Conservation (phyloP, 2,888 invertebrate genomes). For the Incurvaria masculella region DNA sequence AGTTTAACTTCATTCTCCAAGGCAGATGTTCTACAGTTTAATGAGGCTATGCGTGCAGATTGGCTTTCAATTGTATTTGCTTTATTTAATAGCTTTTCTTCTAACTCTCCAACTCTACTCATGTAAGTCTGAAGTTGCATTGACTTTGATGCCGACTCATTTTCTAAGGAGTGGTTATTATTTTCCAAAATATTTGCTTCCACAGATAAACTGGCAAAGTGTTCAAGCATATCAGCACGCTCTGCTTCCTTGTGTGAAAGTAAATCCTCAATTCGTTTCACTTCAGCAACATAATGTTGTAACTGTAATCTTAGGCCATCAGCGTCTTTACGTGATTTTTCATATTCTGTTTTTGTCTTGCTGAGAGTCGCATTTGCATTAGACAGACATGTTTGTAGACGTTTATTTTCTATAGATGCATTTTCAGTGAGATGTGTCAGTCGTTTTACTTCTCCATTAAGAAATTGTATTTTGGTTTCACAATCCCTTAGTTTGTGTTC, state of each 20-base stretch:
- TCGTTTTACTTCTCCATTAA: slow-evolving; percentile 59
- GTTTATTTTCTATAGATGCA: slow-evolving; percentile 64
- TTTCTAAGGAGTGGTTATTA: slow-evolving; percentile 76
- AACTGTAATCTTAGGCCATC: slow-evolving; percentile 71
- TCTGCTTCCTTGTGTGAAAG: slow-evolving; percentile 73
- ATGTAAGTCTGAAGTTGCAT: slow-evolving; percentile 49
- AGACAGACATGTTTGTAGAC: slow-evolving; percentile 70
- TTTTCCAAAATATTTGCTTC: slow-evolving; percentile 76
- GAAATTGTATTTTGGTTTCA: slow-evolving; percentile 52
- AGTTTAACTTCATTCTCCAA: slow-evolving; percentile 46
- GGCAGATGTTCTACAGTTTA: slow-evolving; percentile 37
- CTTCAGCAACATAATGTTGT: slow-evolving; percentile 79
- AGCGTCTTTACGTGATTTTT: slow-evolving; percentile 67
- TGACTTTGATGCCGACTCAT: slow-evolving; percentile 69
- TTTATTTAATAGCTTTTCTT: slow-evolving; percentile 56
- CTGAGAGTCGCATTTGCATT: slow-evolving; percentile 61
- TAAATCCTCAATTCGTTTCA: slow-evolving; percentile 74
- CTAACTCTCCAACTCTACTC: slow-evolving; percentile 56
- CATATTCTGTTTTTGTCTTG: slow-evolving; percentile 63
- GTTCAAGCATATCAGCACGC: slow-evolving; percentile 75
- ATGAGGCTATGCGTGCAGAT: slow-evolving; percentile 32
- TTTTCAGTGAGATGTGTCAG: slow-evolving; percentile 56
- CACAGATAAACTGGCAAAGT: slow-evolving; percentile 71
- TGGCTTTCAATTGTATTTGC: slow-evolving; percentile 41
- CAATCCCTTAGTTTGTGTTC: slow-evolving; percentile 49